Evolutionary conservation across 2,113 vertebrate species (phyloP), one percentile per base, ranked within the genome.

Genomic region (Mionectes macconnelli): DNA sequence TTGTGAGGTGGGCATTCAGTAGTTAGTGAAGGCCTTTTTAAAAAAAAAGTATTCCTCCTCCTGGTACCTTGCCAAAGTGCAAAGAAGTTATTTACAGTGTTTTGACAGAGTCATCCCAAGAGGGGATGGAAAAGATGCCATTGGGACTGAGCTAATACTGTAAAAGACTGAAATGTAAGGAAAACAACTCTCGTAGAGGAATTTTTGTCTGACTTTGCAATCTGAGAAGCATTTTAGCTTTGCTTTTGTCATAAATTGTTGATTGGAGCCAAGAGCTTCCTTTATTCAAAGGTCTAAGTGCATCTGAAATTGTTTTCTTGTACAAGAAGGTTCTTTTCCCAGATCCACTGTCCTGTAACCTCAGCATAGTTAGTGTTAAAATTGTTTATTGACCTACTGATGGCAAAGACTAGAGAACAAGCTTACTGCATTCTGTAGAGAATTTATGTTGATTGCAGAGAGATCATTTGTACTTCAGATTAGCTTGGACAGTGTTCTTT

Each of bases 121-220:
- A 91, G 0, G 3, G 44, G 67, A 85, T 93, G 87, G 93, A 95
- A 93, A 94, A 93, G 92, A 97, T 95, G 95, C 95, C 90, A 79
- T 84, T 94, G 82, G 82, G 89, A 63, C 94, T 95, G 94, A 97
- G 95, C 94, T 97, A 93, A 92, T 96, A 93, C 68, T 76, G 76
- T 79, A 44, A 93, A 77, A 95, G 59, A 84, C 63, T 81, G 72
- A 95, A 84, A 84, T 37, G n/a, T 85, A 90, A 87, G 92, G 72
- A 78, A 93, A 96, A 92, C 78, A 88, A 95, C 90, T 75, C 55
- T 35, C 84, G 52, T 44, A 80, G 87, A 90, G 80, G 86, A 96
- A 70, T 88, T 82, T 94, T 88, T 96, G 90, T 47, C 78, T 72
- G 20, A 92, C 79, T 92, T 78, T 79, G 82, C 90, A 87, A 88